Base-by-base conservation (phyloP, 1,140 invertebrate genomes). In the Anagrus nilaparvatae region DNA sequence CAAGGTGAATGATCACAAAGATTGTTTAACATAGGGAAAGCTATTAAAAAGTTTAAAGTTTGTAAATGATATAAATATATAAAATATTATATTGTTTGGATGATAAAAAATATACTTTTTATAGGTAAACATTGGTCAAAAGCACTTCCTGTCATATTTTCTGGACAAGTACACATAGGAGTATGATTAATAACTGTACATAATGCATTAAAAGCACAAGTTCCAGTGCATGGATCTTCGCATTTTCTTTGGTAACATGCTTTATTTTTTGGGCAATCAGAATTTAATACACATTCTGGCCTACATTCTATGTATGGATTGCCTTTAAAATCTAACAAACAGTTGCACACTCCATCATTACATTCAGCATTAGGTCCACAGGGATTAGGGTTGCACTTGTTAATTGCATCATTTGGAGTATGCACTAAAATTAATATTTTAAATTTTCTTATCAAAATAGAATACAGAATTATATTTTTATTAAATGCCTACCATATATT, bases 111-210 rank as follows among this genome's bases (percentile, higher is more conserved):
- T 21, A 17, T 48, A 63, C 63, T 61, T 58, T 45, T 46, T 1
- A 67, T 35, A 12, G 64, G 53, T 5, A 47, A 60, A 54, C 81
- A 84, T 37, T 71, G 61, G 40, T 75, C 61, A 48, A 82, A 82
- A 13, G 83, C 80, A 60, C 81, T 82, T 41, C 84, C 83, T 5
- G 72, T 74, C 55, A 72, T 83, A 43, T 74, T 78, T 23, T 62
- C 58, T 23, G 78, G 70, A 55, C 82, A 86, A 37, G 69, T 74
- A 51, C 84, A 88, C 43, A 82, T 75, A 10, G 84, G 80, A 47
- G 81, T 70, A 58, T 87, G 84, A 61, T 82, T 83, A 5, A 81
- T 62, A 3, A 84, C 81, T 47, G 71, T 70, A 53, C 85, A 89
- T 23, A 77, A 59, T 2, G 84, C 81, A 58, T 82, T 81, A 30